Percentiles rank a stretch among this genome's conserved stretches.
Evolutionary conservation across 1,140 invertebrate genomes (phyloP).

Genomic region (Aphelenchoides avenae): DNA sequence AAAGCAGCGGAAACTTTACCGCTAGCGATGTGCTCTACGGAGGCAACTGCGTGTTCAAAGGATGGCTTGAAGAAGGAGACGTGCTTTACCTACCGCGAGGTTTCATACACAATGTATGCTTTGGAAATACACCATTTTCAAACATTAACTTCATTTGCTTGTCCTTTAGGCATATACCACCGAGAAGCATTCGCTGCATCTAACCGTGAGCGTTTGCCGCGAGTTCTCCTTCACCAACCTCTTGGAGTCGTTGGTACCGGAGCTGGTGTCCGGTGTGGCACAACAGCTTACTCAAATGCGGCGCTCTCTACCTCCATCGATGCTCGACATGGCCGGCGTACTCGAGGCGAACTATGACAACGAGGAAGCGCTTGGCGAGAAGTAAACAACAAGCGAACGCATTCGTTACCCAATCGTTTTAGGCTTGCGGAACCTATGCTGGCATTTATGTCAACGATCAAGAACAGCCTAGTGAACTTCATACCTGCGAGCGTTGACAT

Average conservation of each 20-base stretch:
- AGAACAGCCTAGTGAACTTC: slow-evolving; percentile 20
- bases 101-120: slow-evolving; percentile 33
- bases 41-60: slow-evolving; percentile 73
- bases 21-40: slow-evolving; percentile 70
- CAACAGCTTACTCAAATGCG: slow-evolving; percentile 11
- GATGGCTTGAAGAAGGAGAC: slow-evolving; percentile 67
- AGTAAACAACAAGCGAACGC: slow-evolving; percentile 9
- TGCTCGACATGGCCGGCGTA: slow-evolving; percentile 30
- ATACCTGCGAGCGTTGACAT: slow-evolving; percentile 20
- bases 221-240: slow-evolving; percentile 25
- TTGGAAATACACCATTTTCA: slow-evolving; percentile 8
- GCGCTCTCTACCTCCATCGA: slow-evolving; percentile 10
- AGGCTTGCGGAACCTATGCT: background rate
- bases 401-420: background rate
- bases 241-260: slow-evolving; percentile 8
- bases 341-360: slow-evolving; percentile 17
- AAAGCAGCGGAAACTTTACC: slow-evolving; percentile 68
- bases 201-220: slow-evolving; percentile 41
- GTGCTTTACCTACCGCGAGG: slow-evolving; percentile 38
- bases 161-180: slow-evolving; percentile 19
- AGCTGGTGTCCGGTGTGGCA: slow-evolving; percentile 20
- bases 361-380: slow-evolving; percentile 20
- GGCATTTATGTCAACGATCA: slow-evolving; percentile 18
- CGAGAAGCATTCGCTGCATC: slow-evolving; percentile 23
- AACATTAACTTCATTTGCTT: too few relatives aligned